A percentile compares a stretch with the other conserved stretches of the same genome.
phyloP scores from a whole-genome alignment of 2,797 vertebrate species.

The Alauda arvensis region DNA sequence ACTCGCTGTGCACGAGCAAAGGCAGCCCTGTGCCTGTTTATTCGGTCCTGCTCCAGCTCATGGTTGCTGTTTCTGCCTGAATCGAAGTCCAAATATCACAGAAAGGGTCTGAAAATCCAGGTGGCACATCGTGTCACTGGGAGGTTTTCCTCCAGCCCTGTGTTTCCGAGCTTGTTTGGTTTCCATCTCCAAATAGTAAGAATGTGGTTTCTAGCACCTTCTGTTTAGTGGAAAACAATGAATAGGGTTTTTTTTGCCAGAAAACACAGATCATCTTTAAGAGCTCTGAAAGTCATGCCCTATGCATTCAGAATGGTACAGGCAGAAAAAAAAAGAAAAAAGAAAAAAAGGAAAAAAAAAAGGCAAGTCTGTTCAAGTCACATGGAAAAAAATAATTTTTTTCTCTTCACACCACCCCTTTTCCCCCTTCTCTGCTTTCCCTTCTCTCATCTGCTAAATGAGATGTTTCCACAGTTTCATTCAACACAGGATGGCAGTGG shows the following conservation, averaged over 20 bases:
- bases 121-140: neutral
- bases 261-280: neutral
- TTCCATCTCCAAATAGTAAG: neutral
- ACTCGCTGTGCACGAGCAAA: neutral
- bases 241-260: neutral
- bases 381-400: neutral
- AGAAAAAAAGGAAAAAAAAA: neutral
- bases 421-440: neutral
- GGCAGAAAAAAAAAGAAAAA: no score
- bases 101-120: neutral
- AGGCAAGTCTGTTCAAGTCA: neutral
- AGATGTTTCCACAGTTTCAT: constrained; percentile 35
- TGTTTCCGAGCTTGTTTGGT: neutral
- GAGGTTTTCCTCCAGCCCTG: neutral
- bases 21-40: neutral
- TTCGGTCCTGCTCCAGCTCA: neutral
- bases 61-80: neutral
- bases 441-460: constrained; percentile 43
- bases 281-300: neutral
- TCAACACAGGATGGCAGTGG: constrained; percentile 37
- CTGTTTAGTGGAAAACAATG: neutral
- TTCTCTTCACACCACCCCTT: neutral
- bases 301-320: neutral
- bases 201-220: neutral
- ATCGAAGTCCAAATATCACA: rapidly evolving